phyloP scores from a whole-genome alignment of 2,888 invertebrate species.

The Neria commutata region DNA sequence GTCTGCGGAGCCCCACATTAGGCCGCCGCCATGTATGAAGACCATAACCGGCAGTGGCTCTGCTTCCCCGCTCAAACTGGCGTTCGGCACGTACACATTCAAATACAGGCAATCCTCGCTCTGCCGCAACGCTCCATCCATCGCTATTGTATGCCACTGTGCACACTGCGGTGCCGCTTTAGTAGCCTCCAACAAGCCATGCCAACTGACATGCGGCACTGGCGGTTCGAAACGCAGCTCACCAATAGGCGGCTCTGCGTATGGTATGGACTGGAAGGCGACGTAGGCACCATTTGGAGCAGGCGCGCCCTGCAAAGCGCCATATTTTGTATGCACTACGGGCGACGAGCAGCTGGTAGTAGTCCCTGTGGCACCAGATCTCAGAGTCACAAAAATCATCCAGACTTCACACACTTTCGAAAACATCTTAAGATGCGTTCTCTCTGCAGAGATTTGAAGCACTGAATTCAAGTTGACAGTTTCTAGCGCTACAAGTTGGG shows the following conservation, averaged over 20 bases:
- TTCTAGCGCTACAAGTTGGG: no score
- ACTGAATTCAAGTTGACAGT: no score
- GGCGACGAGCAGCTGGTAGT: no score
- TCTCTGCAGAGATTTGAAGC: no score
- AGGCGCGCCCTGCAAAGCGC: neutral
- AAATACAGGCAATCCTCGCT: constrained; percentile 71
- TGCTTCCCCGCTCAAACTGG: neutral
- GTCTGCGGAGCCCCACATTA: constrained; percentile 68
- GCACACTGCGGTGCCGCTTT: constrained; percentile 24
- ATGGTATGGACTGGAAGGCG: constrained; percentile 71
- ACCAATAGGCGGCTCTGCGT: constrained; percentile 69
- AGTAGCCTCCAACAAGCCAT: constrained; percentile 63
- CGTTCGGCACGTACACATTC: constrained; percentile 66
- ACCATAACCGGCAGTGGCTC: constrained; percentile 67
- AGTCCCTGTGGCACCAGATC: no score
- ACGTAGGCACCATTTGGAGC: constrained; percentile 54
- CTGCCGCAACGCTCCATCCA: constrained; percentile 53
- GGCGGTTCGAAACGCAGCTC: constrained; percentile 65
- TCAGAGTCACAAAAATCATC: no score
- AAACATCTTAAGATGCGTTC: no score
- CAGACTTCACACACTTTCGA: no score
- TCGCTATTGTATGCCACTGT: constrained; percentile 26
- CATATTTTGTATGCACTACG: neutral
- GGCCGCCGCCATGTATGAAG: constrained; percentile 72
- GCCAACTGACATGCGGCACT: constrained; percentile 31